Conservation (phyloP, 2,113 vertebrate genomes). For the Marcusenius ussheri region DNA sequence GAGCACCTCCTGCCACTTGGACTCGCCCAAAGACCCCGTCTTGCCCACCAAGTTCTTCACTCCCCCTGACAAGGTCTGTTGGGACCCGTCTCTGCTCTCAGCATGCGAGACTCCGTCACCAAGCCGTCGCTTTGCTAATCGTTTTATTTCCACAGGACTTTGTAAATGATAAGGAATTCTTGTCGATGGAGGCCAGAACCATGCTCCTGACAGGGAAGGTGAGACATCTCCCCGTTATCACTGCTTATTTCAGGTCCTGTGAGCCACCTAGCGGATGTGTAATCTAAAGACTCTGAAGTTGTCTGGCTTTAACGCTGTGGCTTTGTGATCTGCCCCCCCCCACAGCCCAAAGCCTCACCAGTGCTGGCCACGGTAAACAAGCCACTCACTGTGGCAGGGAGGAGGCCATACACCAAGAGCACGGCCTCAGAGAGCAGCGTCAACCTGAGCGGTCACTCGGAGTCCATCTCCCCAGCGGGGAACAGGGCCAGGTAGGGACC, state of each 20-base stretch:
- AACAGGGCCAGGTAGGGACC: conserved; percentile 76
- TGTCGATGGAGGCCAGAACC: conserved; percentile 81
- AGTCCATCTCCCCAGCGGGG: conserved; percentile 69
- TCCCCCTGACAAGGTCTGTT: conserved; percentile 80
- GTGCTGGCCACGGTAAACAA: conserved; percentile 92
- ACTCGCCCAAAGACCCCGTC: conserved; percentile 88
- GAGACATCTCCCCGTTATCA: conserved; percentile 20
- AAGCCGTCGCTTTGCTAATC: not conserved
- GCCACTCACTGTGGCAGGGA: conserved; percentile 82
- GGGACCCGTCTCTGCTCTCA: conserved; percentile 24
- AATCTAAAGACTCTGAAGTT: not conserved
- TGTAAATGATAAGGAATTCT: conserved; percentile 87
- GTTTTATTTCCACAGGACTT: conserved; percentile 69
- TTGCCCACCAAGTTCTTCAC: conserved; percentile 91
- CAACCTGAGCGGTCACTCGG: conserved; percentile 77
- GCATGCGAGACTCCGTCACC: not conserved
- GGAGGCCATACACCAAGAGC: conserved; percentile 78
- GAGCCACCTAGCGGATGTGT: not conserved
- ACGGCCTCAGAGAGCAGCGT: conserved; percentile 71
- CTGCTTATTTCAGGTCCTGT: not conserved
- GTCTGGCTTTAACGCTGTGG: not conserved
- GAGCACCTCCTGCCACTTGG: conserved; percentile 91
- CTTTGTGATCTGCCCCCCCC: no score
- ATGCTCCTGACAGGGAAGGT: conserved; percentile 95
- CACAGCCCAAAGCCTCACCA: conserved; percentile 79